Percentiles rank a stretch among this genome's conserved stretches.
Conservation (phyloP, 2,888 invertebrate genomes). For the Endotricha flammealis region DNA sequence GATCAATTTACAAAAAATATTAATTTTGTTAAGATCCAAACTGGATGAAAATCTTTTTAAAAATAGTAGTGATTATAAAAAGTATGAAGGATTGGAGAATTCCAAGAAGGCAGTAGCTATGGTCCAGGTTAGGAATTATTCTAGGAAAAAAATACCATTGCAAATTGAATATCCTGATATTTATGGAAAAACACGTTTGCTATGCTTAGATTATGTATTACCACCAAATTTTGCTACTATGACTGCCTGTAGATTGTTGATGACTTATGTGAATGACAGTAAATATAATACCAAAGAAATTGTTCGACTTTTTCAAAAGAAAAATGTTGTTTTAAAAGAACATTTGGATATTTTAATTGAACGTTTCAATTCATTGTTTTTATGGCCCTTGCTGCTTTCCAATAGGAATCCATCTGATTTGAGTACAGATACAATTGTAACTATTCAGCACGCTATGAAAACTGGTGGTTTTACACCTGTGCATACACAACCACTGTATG, state of each 20-base stretch:
- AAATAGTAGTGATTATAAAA: conserved; percentile 26
- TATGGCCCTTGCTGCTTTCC: not conserved
- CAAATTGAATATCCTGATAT: not conserved
- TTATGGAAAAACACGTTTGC: not conserved
- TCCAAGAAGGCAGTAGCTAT: conserved; percentile 20
- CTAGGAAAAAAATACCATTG: not conserved
- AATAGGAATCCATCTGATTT: not conserved
- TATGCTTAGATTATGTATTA: not conserved
- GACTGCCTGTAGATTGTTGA: not conserved
- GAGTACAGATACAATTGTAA: not conserved
- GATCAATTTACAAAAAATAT: conserved; percentile 40
- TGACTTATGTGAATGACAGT: not conserved
- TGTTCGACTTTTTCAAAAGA: not conserved
- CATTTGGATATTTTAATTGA: not conserved
- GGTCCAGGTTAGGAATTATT: not conserved
- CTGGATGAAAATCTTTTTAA: conserved; percentile 35
- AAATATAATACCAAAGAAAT: not conserved
- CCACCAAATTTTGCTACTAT: not conserved
- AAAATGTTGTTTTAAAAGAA: not conserved
- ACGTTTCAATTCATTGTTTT: not conserved
- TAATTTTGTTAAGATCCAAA: conserved; percentile 44
- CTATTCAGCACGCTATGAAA: not conserved
- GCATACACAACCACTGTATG: too few relatives aligned
- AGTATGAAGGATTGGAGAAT: conserved; percentile 34
- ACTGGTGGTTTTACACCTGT: not conserved